Evolutionary conservation across 2,888 invertebrate genomes (phyloP), one percentile per base, ranked within the genome.

Genomic region (Drosophila tripunctata): DNA sequence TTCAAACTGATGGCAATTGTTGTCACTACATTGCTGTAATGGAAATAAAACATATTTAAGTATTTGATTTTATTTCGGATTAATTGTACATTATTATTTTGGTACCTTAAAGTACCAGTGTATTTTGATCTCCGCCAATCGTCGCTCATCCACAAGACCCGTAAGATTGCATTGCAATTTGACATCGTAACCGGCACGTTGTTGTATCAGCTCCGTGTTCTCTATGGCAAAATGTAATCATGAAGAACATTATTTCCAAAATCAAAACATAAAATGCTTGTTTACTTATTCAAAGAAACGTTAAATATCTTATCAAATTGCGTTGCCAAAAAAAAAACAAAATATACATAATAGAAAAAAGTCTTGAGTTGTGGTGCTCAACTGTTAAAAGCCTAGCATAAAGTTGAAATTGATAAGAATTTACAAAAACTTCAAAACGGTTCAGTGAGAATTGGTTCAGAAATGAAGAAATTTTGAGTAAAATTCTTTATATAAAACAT

Each of bases 41-140:
- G 38, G 2, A 5, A 8, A 1, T 0, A n/a, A 4, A 1, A 10
- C 5, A 0, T 2, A 55, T 7, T n/a, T 14, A 3, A 8, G 17
- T 19, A 21, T 6, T 19, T 8, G 6, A 7, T 14, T 2, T n/a
- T 3, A 0, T 22, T 10, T 10, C 1, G 10, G 6, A 17, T 7
- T 22, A 1, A 5, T 19, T 19, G 19, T 8, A 19, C 12, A 17
- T 12, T 7, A 14, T 35, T 7, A 3, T 8, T 14, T 22, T 27
- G 63, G 6, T 67, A 91, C 91, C 85, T 90, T 90, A 24, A 90
- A 91, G 72, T 86, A 90, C 91, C 91, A 91, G 44, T 90, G 82
- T 43, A 89, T 88, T 58, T 85, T 80, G 3, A 87, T 81, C 17
- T 84, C 85, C 7, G 60, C 56, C 19, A 82, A 41, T 44, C 69